phyloP scores from a whole-genome alignment of 2,797 vertebrate species.

The Acridotheres tristis region DNA sequence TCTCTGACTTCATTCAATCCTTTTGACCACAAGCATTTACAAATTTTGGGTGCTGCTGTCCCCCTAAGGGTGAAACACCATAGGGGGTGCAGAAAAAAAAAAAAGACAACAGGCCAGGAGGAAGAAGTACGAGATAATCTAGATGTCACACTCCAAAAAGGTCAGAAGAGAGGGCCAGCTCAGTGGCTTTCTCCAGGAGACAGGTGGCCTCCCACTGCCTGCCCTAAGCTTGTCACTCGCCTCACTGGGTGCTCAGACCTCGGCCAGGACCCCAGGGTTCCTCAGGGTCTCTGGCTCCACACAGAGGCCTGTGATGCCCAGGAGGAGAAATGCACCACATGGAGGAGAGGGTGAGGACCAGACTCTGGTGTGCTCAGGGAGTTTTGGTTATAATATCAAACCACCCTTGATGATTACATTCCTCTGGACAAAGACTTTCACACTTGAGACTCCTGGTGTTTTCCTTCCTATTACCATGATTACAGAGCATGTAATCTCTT shows the following conservation, averaged over 20 bases:
- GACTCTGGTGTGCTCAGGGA: background rate
- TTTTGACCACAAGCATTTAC: background rate
- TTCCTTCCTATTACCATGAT: conserved; percentile 73
- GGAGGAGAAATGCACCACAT: background rate
- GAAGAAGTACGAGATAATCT: background rate
- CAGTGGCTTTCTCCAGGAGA: background rate
- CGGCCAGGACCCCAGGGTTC: background rate
- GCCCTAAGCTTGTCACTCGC: accelerated
- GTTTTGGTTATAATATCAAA: conserved; percentile 34
- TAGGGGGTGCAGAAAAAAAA: background rate
- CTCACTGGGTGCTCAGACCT: background rate
- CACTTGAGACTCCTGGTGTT: conserved; percentile 61
- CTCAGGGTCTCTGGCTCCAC: background rate
- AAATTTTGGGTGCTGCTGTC: background rate
- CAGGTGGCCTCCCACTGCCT: accelerated
- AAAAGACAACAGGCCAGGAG: background rate
- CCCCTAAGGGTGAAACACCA: no score
- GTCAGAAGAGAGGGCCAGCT: background rate
- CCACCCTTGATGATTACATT: background rate
- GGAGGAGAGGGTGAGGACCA: background rate
- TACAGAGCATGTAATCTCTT: conserved; percentile 73
- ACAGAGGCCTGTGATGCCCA: accelerated
- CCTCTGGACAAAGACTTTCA: conserved; percentile 56
- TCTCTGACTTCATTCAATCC: background rate
- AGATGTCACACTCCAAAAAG: background rate